Evolutionary conservation across 2,113 vertebrate species (phyloP), one percentile per base, ranked within the genome.

Genomic region (Zosterops pallidus): DNA sequence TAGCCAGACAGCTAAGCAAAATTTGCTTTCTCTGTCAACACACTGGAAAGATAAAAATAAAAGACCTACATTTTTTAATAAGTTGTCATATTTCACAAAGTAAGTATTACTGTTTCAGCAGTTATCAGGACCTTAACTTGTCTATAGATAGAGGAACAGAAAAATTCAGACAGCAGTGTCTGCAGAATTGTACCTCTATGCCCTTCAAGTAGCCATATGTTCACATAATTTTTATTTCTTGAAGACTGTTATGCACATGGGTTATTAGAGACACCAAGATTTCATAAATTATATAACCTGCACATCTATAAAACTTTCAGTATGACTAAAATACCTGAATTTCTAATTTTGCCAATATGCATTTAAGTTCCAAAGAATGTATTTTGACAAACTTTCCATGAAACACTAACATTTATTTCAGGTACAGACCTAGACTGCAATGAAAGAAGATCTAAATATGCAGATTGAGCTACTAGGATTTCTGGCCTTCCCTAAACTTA

Each of bases 401-500:
- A 82, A 89, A 63, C 70, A 59, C 37, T 65, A 50, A 63, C 14
- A 46, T 59, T 53, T 56, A 31, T 67, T 83, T 60, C 56, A 39
- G 71, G 81, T n/a, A 91, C 29, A 69, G 46, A 74, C 24, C 14
- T 52, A 83, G 47, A 59, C 12, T 83, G 29, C 60, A 82, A 1
- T 14, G 33, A 89, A 83, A 74, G 52, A 87, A 77, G 8, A 69
- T 42, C 23, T 59, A 52, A 23, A 44, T n/a, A 56, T 3, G 16
- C 41, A 83, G 44, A 86, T 7, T 21, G 50, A 79, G 13, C 21
- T 41, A 55, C 28, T 75, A 42, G 8, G 12, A 19, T 87, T 92
- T 91, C 39, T 2, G 3, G 42, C 44, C 33, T 70, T 86, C 39
- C 29, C 44, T 59, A 80, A 71, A 72, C 67, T 39, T 39, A 99